phyloP scores from a whole-genome alignment of 2,797 vertebrate species.

The Tadarida brasiliensis region DNA sequence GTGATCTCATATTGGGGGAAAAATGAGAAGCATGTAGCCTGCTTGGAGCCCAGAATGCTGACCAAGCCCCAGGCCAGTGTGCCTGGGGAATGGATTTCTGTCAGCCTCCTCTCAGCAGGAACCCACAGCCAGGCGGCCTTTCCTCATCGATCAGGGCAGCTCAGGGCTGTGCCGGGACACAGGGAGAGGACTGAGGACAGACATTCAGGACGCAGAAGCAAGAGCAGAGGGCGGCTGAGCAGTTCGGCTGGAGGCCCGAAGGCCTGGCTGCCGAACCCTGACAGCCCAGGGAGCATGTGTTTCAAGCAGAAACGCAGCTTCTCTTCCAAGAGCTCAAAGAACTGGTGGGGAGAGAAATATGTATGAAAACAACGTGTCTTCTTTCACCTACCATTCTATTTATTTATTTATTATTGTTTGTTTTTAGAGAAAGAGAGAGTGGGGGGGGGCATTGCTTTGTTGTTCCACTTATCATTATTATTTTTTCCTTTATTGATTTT shows the following conservation, averaged over 20 bases:
- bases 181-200: background rate
- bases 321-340: background rate
- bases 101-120: background rate
- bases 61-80: background rate
- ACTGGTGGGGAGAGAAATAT: background rate
- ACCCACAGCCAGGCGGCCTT: background rate
- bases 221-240: background rate
- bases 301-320: background rate
- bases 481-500: too few relatives aligned
- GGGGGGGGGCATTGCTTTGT: background rate
- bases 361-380: background rate
- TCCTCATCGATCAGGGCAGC: background rate
- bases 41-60: background rate
- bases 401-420: background rate
- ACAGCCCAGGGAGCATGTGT: background rate
- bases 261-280: background rate
- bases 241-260: background rate
- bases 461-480: background rate
- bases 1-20: background rate
- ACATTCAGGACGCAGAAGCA: background rate
- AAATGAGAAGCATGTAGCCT: background rate
- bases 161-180: background rate
- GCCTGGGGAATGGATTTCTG: rapidly evolving
- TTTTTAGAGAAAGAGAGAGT: background rate
- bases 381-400: background rate